Conservation (phyloP, 53 echinoderm and acorn worm genomes). For the Actinopyga echinites region DNA sequence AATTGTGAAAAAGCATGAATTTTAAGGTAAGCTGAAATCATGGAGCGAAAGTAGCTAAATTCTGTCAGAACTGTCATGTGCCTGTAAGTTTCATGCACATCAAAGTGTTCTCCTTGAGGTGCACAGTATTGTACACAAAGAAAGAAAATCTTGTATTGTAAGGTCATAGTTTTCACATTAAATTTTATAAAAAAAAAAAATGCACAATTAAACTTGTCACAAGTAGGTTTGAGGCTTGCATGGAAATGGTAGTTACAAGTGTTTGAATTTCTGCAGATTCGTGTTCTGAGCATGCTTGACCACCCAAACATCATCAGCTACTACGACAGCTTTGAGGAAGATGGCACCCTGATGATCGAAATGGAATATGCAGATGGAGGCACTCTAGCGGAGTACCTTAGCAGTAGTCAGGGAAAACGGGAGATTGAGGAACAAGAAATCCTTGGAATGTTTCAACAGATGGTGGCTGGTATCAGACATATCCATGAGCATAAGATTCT, state of each 20-base stretch:
- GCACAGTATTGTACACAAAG: too few relatives aligned
- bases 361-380: slow-evolving; percentile 99
- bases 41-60: too few relatives aligned
- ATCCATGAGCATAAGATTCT: slow-evolving; percentile 97
- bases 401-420: slow-evolving; percentile 80
- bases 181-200: too few relatives aligned
- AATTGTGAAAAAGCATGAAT: too few relatives aligned
- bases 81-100: too few relatives aligned
- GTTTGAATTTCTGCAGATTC: slow-evolving; percentile 97
- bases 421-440: slow-evolving; percentile 95
- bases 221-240: slow-evolving; percentile 52
- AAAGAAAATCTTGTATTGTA: too few relatives aligned
- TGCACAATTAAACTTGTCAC: too few relatives aligned
- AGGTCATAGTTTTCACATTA: too few relatives aligned
- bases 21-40: too few relatives aligned
- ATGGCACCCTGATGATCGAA: slow-evolving; percentile 98
- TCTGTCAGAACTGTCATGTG: too few relatives aligned
- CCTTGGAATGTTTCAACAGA: slow-evolving; percentile 92
- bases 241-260: slow-evolving; percentile 89
- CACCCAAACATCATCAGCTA: slow-evolving; percentile 99
- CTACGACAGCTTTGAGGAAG: slow-evolving; percentile 99
- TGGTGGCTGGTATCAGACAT: slow-evolving; percentile 96
- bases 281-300: slow-evolving; percentile 93
- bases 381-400: slow-evolving; percentile 84
- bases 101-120: too few relatives aligned